phyloP scores from a whole-genome alignment of 2,113 vertebrate species.

The Rhinogobius similis region DNA sequence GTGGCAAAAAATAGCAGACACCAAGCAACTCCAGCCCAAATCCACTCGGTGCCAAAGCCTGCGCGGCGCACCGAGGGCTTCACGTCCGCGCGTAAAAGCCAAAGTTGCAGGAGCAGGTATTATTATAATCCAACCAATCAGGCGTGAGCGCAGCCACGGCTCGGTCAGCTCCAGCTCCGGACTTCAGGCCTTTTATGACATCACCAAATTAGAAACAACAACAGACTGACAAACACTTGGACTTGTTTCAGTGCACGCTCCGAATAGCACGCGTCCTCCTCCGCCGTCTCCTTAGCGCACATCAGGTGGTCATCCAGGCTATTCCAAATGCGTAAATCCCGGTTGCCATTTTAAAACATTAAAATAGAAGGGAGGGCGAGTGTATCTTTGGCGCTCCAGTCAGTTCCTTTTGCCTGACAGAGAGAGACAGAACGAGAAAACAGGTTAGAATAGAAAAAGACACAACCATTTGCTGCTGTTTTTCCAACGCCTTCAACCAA shows the following conservation, averaged over 20 bases:
- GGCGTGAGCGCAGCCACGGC: slow-evolving; percentile 38
- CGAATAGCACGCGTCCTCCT: slow-evolving; percentile 49
- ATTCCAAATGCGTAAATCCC: slow-evolving; percentile 50
- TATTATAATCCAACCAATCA: slow-evolving; percentile 42
- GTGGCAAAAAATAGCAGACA: background rate
- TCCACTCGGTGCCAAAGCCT: background rate
- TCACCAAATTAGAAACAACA: slow-evolving; percentile 44
- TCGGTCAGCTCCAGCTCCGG: slow-evolving; percentile 22
- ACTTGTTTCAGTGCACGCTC: slow-evolving; percentile 17
- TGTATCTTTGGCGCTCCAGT: slow-evolving; percentile 22
- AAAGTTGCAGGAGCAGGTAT: slow-evolving; percentile 55
- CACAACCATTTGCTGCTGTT: background rate
- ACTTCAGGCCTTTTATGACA: slow-evolving; percentile 57
- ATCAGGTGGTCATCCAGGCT: slow-evolving; percentile 67
- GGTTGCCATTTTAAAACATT: slow-evolving; percentile 68
- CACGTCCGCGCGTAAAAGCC: background rate
- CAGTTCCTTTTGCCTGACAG: slow-evolving; percentile 63
- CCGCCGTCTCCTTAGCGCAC: slow-evolving; percentile 52
- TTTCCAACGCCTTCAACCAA: background rate
- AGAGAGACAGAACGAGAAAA: slow-evolving; percentile 30
- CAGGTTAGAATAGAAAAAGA: background rate
- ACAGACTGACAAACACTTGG: background rate
- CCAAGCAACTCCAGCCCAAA: background rate
- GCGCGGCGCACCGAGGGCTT: background rate
- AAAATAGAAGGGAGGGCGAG: slow-evolving; percentile 15